Percentiles rank a stretch among this genome's conserved stretches.
Evolutionary conservation across 2,113 vertebrate species (phyloP).

Genomic region (Cavia porcellus): DNA sequence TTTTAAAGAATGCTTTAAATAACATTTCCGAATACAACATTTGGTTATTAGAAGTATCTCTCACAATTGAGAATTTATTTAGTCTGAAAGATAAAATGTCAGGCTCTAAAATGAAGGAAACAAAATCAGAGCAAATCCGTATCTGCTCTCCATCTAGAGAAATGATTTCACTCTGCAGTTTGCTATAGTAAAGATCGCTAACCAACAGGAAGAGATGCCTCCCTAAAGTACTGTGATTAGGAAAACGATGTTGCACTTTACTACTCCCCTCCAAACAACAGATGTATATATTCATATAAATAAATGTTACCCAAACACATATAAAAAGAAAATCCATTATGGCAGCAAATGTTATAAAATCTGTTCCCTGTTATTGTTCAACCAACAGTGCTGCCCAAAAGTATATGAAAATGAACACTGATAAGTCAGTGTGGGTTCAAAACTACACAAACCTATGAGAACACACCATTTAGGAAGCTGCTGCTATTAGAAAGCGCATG

Average conservation of each 20-base stretch:
- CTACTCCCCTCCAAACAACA: neutral
- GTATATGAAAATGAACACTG: neutral
- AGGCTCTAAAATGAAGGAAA: constrained; percentile 70
- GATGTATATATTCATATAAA: neutral
- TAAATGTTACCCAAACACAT: neutral
- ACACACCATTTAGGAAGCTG: neutral
- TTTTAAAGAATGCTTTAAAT: constrained; percentile 59
- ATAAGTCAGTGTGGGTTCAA: neutral
- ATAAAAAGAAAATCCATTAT: neutral
- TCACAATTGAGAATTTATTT: constrained; percentile 60
- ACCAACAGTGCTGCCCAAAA: neutral
- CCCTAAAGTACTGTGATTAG: constrained; percentile 40
- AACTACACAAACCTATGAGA: neutral
- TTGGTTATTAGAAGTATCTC: constrained; percentile 58
- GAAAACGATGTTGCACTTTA: constrained; percentile 1
- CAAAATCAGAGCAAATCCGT: constrained; percentile 29
- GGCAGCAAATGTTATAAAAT: constrained; percentile 30
- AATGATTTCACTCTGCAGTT: constrained; percentile 35
- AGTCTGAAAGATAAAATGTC: constrained; percentile 65
- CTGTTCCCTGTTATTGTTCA: constrained; percentile 7
- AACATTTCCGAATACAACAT: constrained; percentile 68
- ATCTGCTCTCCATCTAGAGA: neutral
- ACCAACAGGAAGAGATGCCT: neutral
- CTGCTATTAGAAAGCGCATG: neutral
- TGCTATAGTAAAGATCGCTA: neutral